phyloP scores from a whole-genome alignment of 2,113 vertebrate genomes.

The Anhinga rufa region DNA sequence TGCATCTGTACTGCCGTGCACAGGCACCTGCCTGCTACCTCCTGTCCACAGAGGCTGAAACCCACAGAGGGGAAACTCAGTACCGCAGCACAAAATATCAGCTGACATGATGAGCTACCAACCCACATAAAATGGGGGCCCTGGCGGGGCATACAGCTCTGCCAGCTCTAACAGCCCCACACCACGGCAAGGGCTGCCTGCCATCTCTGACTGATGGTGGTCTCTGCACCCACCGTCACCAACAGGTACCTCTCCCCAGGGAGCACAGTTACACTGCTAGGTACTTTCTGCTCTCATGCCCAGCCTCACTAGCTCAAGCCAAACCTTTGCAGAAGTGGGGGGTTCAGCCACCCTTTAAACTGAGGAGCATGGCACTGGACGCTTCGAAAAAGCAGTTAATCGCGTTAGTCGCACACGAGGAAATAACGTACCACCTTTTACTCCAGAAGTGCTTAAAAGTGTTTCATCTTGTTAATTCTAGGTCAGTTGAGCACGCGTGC shows the following conservation, averaged over 20 bases:
- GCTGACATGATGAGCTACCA: neutral
- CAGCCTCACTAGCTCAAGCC: neutral
- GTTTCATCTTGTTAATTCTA: constrained; percentile 13
- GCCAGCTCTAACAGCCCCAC: neutral
- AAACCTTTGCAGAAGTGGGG: neutral
- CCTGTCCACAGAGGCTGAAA: neutral
- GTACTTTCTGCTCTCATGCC: neutral
- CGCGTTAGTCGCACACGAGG: accelerated
- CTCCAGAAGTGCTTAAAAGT: neutral
- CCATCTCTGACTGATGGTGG: accelerated
- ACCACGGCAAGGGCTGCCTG: accelerated
- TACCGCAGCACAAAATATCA: neutral
- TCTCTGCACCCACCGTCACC: neutral
- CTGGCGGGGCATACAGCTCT: neutral
- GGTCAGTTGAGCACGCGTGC: neutral
- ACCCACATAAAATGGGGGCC: neutral
- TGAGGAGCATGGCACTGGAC: accelerated
- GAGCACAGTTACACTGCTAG: neutral
- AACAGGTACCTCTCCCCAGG: neutral
- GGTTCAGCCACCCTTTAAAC: neutral
- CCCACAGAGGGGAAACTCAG: neutral
- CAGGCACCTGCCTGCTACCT: neutral
- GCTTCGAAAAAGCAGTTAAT: neutral
- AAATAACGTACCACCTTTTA: neutral
- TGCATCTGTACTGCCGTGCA: accelerated